phyloP scores from a whole-genome alignment of 2,113 vertebrate species.

The Nothobranchius furzeri region DNA sequence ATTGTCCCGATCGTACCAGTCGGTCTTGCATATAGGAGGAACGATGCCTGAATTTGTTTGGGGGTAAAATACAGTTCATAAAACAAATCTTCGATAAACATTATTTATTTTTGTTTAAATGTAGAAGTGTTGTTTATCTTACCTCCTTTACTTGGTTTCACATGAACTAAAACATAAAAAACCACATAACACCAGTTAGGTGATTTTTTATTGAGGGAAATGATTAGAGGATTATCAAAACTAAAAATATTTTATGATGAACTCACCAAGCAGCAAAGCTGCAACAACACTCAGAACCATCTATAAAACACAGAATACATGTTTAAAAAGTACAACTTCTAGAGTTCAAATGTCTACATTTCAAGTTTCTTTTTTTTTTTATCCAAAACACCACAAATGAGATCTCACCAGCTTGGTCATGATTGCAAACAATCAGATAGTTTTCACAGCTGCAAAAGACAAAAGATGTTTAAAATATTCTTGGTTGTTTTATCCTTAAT shows the following conservation, averaged over 20 bases:
- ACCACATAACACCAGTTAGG: not conserved
- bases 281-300: not conserved
- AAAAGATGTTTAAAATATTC: too few relatives aligned
- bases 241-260: not conserved
- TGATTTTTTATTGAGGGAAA: not conserved
- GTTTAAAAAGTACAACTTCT: not conserved
- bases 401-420: too few relatives aligned
- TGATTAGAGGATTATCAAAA: not conserved
- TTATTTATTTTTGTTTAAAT: too few relatives aligned
- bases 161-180: slow-evolving; percentile 1
- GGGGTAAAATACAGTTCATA: not conserved
- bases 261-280: slow-evolving; percentile 19
- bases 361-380: too few relatives aligned
- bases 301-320: not conserved
- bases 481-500: too few relatives aligned
- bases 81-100: not conserved
- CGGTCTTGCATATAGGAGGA: slow-evolving; percentile 49
- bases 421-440: too few relatives aligned
- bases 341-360: too few relatives aligned
- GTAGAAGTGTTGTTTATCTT: not conserved
- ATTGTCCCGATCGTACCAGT: slow-evolving; percentile 23
- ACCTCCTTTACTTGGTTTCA: not conserved
- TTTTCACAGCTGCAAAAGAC: too few relatives aligned
- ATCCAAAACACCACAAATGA: too few relatives aligned
- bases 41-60: not conserved